These are phyloP conservation scores for Cyaniris semiargus DNA, from an alignment of 2,888 invertebrate genomes.

Conservation along the genomic window DNA sequence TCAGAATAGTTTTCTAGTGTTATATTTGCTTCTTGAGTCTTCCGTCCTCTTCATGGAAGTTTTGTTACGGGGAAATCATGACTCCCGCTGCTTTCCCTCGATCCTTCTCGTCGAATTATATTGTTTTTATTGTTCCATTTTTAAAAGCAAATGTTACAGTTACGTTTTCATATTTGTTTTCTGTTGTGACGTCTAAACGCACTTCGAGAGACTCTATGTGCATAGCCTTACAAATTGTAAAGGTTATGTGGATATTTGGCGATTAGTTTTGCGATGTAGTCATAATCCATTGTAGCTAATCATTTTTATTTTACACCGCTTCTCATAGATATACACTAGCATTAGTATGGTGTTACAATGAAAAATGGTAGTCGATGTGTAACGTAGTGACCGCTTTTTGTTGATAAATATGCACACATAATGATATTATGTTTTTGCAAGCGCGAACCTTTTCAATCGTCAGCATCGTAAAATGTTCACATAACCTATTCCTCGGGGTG, in stretches of 20 bases:
- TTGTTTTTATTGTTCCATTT: constrained; percentile 45
- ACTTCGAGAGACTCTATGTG: constrained; percentile 58
- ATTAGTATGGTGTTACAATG: constrained; percentile 66
- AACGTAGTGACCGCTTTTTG: constrained; percentile 61
- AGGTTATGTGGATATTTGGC: constrained; percentile 81
- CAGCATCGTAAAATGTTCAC: constrained; percentile 82
- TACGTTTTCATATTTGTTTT: constrained; percentile 40
- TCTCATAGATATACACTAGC: constrained; percentile 54
- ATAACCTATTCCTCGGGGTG: constrained; percentile 69
- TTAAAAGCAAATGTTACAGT: constrained; percentile 54
- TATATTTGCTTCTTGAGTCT: constrained; percentile 71
- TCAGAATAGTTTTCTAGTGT: constrained; percentile 54
- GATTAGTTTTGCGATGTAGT: constrained; percentile 69
- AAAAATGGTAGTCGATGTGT: constrained; percentile 73
- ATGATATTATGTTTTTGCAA: constrained; percentile 51
- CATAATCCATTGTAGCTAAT: constrained; percentile 60
- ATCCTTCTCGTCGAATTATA: constrained; percentile 29
- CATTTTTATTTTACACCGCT: constrained; percentile 61
- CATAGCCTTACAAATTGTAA: constrained; percentile 69
- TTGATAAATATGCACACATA: constrained; percentile 48
- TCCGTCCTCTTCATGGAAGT: constrained; percentile 71
- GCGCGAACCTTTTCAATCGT: constrained; percentile 60
- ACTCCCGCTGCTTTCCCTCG: constrained; percentile 31
- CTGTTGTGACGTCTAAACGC: constrained; percentile 49
- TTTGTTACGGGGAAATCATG: constrained; percentile 39